phyloP scores from a whole-genome alignment of 2,113 vertebrate species.

The Camelus bactrianus region DNA sequence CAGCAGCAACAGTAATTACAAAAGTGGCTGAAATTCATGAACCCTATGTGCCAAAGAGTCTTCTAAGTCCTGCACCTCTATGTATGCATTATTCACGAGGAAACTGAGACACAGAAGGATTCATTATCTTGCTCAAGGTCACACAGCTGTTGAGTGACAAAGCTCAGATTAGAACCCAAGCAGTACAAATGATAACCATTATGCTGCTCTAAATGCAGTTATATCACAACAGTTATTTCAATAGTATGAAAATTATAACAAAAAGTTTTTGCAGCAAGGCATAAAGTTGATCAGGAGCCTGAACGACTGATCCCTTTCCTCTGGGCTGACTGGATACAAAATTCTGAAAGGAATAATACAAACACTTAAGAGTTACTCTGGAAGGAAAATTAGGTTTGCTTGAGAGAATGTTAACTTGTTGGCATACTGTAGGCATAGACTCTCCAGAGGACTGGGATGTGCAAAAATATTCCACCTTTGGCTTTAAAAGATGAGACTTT shows the following conservation, averaged over 20 bases:
- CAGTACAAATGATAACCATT: not conserved
- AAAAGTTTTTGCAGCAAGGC: not conserved
- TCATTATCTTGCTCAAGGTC: not conserved
- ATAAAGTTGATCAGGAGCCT: slow-evolving; percentile 5
- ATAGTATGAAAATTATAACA: not conserved
- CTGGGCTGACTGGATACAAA: slow-evolving; percentile 77
- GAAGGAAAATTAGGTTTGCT: slow-evolving; percentile 85
- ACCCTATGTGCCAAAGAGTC: not conserved
- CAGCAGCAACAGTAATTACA: not conserved
- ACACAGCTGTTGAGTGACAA: not conserved
- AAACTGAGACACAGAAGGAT: not conserved
- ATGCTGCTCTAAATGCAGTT: not conserved
- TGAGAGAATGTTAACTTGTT: slow-evolving; percentile 74
- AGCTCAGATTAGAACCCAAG: not conserved
- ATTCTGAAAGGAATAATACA: slow-evolving; percentile 79
- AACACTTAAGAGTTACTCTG: slow-evolving; percentile 80
- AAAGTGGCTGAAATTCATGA: not conserved
- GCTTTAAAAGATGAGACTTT: slow-evolving; percentile 83
- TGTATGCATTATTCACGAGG: not conserved
- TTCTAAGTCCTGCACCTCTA: not conserved
- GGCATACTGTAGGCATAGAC: slow-evolving; percentile 63
- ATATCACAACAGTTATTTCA: not conserved
- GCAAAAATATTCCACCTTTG: slow-evolving; percentile 77
- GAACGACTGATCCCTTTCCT: slow-evolving; percentile 64
- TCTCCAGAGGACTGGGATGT: slow-evolving; percentile 61